Conservation (phyloP, 2,113 vertebrate genomes). For the Lophochroa leadbeateri region DNA sequence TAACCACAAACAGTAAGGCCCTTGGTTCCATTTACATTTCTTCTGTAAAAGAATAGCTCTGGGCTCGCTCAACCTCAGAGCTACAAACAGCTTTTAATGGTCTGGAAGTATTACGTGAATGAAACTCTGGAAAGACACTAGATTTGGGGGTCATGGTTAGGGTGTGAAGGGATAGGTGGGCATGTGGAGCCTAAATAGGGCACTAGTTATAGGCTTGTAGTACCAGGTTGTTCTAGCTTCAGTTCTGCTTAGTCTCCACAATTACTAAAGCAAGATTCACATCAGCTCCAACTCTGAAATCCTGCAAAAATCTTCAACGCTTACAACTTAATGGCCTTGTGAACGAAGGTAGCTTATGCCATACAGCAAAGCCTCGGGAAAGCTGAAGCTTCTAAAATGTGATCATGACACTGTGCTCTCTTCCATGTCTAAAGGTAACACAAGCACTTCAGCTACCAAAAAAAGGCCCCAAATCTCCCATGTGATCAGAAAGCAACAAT, state of each 20-base stretch:
- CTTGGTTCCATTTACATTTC: constrained; percentile 75
- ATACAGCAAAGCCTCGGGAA: constrained; percentile 39
- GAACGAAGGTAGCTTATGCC: constrained; percentile 30
- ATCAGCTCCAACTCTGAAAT: constrained; percentile 32
- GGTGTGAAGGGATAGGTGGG: neutral
- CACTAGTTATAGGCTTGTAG: neutral
- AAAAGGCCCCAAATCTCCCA: neutral
- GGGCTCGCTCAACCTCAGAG: constrained; percentile 53
- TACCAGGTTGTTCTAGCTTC: neutral
- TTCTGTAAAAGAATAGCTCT: constrained; percentile 68
- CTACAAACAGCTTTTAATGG: constrained; percentile 63
- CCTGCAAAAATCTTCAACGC: constrained; percentile 22
- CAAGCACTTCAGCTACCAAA: constrained; percentile 13
- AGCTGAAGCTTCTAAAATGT: constrained; percentile 16
- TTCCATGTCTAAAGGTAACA: neutral
- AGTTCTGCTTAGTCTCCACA: constrained; percentile 44
- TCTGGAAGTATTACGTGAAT: constrained; percentile 62
- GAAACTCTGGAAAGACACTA: constrained; percentile 63
- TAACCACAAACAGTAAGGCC: constrained; percentile 75
- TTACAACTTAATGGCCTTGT: neutral
- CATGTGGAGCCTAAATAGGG: neutral
- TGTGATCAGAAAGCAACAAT: constrained; percentile 14
- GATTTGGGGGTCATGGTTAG: constrained; percentile 9
- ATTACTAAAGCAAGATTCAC: constrained; percentile 21
- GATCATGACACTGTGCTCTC: constrained; percentile 27